Conservation (phyloP, 2,113 vertebrate species). For the Sturnira hondurensis region DNA sequence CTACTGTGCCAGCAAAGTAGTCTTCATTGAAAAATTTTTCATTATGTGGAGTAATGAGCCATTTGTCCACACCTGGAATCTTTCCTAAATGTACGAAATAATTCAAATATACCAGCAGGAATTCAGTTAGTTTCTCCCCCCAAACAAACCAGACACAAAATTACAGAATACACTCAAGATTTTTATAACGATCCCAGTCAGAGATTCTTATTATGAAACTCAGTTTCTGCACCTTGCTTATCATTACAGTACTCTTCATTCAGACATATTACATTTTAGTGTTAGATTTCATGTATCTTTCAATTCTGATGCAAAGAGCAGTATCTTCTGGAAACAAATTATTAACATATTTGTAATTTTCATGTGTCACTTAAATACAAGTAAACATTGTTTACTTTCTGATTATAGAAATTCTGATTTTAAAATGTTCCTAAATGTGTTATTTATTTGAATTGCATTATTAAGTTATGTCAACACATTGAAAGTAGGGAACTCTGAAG, state of each 20-base stretch:
- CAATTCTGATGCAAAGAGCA: conserved; percentile 64
- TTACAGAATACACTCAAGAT: conserved; percentile 34
- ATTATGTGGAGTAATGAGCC: conserved; percentile 77
- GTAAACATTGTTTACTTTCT: conserved; percentile 73
- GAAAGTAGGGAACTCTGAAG: neutral
- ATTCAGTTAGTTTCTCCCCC: conserved; percentile 55
- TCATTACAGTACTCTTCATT: neutral
- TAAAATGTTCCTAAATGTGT: neutral
- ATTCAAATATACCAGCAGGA: conserved; percentile 72
- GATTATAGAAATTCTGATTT: conserved; percentile 62
- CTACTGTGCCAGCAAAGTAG: conserved; percentile 59
- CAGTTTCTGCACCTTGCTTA: conserved; percentile 65
- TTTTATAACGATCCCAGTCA: conserved; percentile 57
- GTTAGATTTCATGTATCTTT: conserved; percentile 68
- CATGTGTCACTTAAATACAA: conserved; percentile 77
- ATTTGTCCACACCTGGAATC: conserved; percentile 76
- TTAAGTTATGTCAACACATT: neutral
- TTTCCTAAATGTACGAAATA: conserved; percentile 72
- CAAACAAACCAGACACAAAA: conserved; percentile 43
- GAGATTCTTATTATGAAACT: conserved; percentile 72
- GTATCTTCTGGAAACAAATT: neutral
- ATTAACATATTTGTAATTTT: conserved; percentile 64
- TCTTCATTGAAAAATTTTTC: conserved; percentile 73
- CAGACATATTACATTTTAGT: conserved; percentile 15
- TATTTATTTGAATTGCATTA: neutral